Conservation (phyloP, 2,797 vertebrate genomes). For the Acanthurus leucopareius region DNA sequence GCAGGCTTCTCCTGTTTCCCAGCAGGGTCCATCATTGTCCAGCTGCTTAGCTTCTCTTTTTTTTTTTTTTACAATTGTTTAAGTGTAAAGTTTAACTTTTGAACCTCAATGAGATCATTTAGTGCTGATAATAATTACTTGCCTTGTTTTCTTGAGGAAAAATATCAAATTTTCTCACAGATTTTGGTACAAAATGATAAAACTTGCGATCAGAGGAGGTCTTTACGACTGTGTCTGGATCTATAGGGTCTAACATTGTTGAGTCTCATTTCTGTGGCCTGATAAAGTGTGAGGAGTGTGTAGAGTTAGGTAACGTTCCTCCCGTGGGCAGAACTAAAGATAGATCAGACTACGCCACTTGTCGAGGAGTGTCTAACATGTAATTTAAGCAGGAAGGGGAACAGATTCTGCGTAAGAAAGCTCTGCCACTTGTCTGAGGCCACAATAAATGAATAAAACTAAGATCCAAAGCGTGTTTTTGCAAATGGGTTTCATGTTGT, state of each 20-base stretch:
- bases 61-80: slow-evolving; percentile 2
- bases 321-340: slow-evolving; percentile 78
- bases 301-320: slow-evolving; percentile 70
- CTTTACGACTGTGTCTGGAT: slow-evolving; percentile 24
- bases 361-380: slow-evolving; percentile 63
- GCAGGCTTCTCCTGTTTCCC: background rate
- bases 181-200: slow-evolving; percentile 8
- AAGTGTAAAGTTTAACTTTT: slow-evolving; percentile 2
- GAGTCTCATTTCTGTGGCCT: slow-evolving; percentile 32
- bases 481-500: background rate
- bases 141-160: background rate
- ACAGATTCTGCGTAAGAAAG: slow-evolving; percentile 26
- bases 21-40: slow-evolving; percentile 17
- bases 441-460: slow-evolving; percentile 7
- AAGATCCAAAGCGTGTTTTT: background rate
- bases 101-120: slow-evolving; percentile 10
- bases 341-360: slow-evolving; percentile 78
- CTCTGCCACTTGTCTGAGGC: slow-evolving; percentile 30
- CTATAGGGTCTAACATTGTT: slow-evolving; percentile 34
- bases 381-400: slow-evolving; percentile 71
- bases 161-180: background rate
- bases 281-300: slow-evolving; percentile 58
- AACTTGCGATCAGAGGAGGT: slow-evolving; percentile 10
- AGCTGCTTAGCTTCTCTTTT: slow-evolving; percentile 35
- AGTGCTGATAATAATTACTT: background rate